A percentile compares a stretch with the other conserved stretches of the same genome.
Conservation (phyloP, 2,888 invertebrate genomes). For the Glaucopsyche alexis region DNA sequence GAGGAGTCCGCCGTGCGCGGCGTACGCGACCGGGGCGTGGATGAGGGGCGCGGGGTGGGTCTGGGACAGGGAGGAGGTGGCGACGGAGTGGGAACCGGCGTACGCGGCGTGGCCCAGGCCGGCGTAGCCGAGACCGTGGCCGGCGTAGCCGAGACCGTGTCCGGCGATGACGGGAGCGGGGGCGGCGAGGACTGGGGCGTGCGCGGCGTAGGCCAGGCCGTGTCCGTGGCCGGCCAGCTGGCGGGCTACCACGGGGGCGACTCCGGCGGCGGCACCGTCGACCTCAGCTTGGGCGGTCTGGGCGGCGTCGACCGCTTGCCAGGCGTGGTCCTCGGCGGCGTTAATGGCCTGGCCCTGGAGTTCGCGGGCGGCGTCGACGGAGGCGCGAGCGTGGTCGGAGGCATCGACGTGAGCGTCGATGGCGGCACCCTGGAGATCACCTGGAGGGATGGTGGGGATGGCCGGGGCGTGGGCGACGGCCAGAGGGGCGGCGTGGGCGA, state of each 20-base stretch:
- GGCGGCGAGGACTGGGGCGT: conserved; percentile 42
- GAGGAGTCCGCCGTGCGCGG: conserved; percentile 43
- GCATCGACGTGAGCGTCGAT: conserved; percentile 73
- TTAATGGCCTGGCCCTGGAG: conserved; percentile 68
- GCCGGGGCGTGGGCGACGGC: conserved; percentile 51
- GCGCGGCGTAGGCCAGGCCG: conserved; percentile 43
- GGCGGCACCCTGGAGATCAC: conserved; percentile 67
- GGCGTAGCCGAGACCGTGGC: conserved; percentile 50
- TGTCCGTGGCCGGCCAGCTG: conserved; percentile 63
- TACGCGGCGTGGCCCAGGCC: conserved; percentile 48
- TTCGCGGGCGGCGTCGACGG: conserved; percentile 68
- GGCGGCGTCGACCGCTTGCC: conserved; percentile 71
- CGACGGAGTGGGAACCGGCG: conserved; percentile 56
- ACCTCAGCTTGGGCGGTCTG: conserved; percentile 69
- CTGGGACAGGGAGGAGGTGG: conserved; percentile 63
- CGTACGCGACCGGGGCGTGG: conserved; percentile 53
- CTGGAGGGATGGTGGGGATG: conserved; percentile 70
- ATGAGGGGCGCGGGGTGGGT: conserved; percentile 62
- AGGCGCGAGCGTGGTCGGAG: conserved; percentile 69
- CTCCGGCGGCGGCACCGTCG: conserved; percentile 73
- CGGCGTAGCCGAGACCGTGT: conserved; percentile 33
- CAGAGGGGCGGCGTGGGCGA: conserved; percentile 51
- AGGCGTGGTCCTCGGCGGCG: conserved; percentile 73
- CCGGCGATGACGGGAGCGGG: conserved; percentile 41
- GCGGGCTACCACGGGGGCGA: conserved; percentile 68